These are phyloP conservation scores for Coccyzus lansbergi DNA, from an alignment of 2,797 vertebrate genomes.

Conservation along the genomic window DNA sequence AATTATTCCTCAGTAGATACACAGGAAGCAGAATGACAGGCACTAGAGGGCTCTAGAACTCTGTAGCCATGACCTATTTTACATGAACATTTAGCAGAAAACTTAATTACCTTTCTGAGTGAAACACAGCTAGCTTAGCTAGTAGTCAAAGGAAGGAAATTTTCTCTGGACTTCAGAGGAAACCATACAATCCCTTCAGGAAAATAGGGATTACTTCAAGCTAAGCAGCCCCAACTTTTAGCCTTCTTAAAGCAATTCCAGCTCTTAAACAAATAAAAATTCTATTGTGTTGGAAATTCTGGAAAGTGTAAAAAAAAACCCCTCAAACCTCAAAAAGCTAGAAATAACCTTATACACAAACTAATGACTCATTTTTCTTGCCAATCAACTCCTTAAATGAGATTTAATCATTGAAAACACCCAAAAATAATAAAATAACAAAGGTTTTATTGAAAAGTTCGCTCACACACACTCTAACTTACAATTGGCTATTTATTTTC, in stretches of 20 bases:
- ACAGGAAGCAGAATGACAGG: not conserved
- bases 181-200: not conserved
- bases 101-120: not conserved
- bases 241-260: not conserved
- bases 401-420: conserved; percentile 23
- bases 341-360: conserved; percentile 9
- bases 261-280: conserved; percentile 31
- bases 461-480: not conserved
- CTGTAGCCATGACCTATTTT: not conserved
- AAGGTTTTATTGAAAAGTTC: conserved; percentile 8
- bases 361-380: conserved; percentile 19
- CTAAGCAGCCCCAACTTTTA: not conserved
- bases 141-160: not conserved
- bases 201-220: not conserved
- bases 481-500: conserved; percentile 67
- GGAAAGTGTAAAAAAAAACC: not conserved
- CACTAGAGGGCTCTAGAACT: conserved; percentile 7
- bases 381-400: conserved; percentile 27
- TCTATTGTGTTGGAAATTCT: conserved; percentile 10
- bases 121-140: not conserved
- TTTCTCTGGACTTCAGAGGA: conserved; percentile 14
- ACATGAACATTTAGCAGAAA: not conserved
- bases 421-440: conserved; percentile 39
- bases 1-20: not conserved
- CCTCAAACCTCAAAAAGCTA: not conserved